Percentiles rank a stretch among this genome's conserved stretches.
Conservation (phyloP, 2,797 vertebrate species). For the Lacerta viridis region DNA sequence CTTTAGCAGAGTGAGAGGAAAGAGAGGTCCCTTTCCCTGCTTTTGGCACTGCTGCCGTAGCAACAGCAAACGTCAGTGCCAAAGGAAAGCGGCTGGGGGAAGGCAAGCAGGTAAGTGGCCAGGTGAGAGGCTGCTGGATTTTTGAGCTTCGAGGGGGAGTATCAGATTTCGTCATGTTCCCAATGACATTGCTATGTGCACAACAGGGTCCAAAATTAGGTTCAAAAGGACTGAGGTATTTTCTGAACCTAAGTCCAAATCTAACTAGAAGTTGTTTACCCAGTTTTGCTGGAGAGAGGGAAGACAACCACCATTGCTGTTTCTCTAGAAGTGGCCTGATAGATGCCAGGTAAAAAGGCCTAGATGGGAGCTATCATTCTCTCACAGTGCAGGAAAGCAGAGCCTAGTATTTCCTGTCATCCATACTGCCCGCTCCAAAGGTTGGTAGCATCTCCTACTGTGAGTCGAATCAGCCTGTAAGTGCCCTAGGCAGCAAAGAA, state of each 20-base stretch:
- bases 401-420: constrained; percentile 21
- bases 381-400: background rate
- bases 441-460: constrained; percentile 55
- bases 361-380: background rate
- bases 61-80: background rate
- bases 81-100: background rate
- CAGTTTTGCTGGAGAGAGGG: background rate
- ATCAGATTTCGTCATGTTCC: background rate
- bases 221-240: background rate
- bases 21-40: background rate
- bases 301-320: background rate
- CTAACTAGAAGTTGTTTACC: background rate
- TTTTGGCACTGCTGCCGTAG: too few species aligned
- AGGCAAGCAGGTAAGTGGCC: background rate
- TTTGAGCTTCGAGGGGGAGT: background rate
- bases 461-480: constrained; percentile 66
- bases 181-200: background rate
- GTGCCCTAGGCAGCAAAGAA: constrained; percentile 68
- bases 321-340: background rate
- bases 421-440: constrained; percentile 1
- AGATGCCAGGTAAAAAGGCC: background rate
- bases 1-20: background rate
- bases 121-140: background rate
- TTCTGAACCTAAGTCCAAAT: background rate
- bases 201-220: background rate